phyloP scores from a whole-genome alignment of 2,113 vertebrate species.

The Sander lucioperca region DNA sequence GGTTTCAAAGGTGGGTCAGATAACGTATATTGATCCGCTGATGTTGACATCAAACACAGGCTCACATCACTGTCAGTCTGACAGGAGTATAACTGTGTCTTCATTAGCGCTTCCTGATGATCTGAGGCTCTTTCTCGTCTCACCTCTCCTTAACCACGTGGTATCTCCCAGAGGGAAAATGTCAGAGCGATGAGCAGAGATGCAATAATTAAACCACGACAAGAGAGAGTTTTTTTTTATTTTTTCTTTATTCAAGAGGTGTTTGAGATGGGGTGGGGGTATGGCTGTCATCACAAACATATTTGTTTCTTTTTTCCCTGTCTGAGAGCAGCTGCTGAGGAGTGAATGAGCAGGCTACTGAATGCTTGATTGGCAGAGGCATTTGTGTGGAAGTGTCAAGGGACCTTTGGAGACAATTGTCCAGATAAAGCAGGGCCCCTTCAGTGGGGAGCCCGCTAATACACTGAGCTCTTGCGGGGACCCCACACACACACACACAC shows the following conservation, averaged over 20 bases:
- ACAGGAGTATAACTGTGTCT: constrained; percentile 38
- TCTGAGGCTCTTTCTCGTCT: constrained; percentile 6
- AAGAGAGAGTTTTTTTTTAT: not conserved
- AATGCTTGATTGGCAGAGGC: constrained; percentile 80
- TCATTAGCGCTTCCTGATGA: constrained; percentile 38
- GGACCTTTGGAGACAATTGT: constrained; percentile 73
- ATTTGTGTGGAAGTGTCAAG: constrained; percentile 73
- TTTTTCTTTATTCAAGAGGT: constrained; percentile 20
- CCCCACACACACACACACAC: not conserved
- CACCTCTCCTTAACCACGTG: constrained; percentile 26
- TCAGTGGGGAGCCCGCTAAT: constrained; percentile 56
- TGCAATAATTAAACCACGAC: constrained; percentile 51
- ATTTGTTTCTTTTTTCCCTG: constrained; percentile 57
- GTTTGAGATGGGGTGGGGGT: constrained; percentile 26
- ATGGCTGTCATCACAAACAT: constrained; percentile 59
- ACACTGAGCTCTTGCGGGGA: constrained; percentile 10
- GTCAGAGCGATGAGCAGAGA: constrained; percentile 19
- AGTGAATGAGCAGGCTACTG: constrained; percentile 63
- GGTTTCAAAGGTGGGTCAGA: not conserved
- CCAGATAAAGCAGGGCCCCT: constrained; percentile 68
- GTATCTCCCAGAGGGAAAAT: constrained; percentile 41
- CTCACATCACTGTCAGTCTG: constrained; percentile 19
- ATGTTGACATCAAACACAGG: not conserved
- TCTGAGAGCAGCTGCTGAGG: constrained; percentile 74
- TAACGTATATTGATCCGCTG: constrained; percentile 11